Base-by-base conservation (phyloP, 37 sponge, comb jelly and placozoan species). In the Oopsacas minuta region DNA sequence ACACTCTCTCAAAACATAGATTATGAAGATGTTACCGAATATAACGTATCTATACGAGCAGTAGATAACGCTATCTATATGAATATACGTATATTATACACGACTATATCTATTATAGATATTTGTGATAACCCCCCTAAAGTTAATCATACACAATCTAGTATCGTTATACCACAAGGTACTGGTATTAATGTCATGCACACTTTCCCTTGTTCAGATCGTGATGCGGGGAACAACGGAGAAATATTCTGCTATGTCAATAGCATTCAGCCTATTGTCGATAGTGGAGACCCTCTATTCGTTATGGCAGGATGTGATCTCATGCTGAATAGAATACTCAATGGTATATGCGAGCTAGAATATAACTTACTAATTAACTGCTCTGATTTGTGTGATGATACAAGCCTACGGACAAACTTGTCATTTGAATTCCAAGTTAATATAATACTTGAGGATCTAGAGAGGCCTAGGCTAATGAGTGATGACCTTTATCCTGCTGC, bases 111-210 rank as follows among this genome's bases (percentile, higher is more conserved):
- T 61, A 34, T 61, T 10, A 25, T 61, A 61, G 75, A 61, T n/a
- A n/a, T 61, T 32, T 61, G 75, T 61, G 75, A 61, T n/a, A 61
- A 61, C 75, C 75, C 75, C 5, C 75, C 75, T 61, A 12, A 32
- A 7, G 28, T 61, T 20, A 61, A 61, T 34, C 75, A 61, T 34
- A 25, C 75, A 61, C 75, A 61, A 34, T 12, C 75, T 34, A 61
- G 75, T n/a, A 34, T 12, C 7, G 1, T 5, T 5, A 61, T 61
- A 10, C 20, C 7, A 25, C 75, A 61, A n/a, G 30, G 75, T 12
- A n/a, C 17, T 61, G 22, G 28, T 34, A 61, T 5, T n/a, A 61
- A 61, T 12, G 75, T 61, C 1, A 61, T 61, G 5, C 75, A 61
- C 1, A 61, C 28, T 3, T 61, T 61, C 28, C 75, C 75, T 3